Evolutionary conservation across 1,140 invertebrate species (phyloP), one percentile per base, ranked within the genome.

Genomic region (Drosophila santomea): DNA sequence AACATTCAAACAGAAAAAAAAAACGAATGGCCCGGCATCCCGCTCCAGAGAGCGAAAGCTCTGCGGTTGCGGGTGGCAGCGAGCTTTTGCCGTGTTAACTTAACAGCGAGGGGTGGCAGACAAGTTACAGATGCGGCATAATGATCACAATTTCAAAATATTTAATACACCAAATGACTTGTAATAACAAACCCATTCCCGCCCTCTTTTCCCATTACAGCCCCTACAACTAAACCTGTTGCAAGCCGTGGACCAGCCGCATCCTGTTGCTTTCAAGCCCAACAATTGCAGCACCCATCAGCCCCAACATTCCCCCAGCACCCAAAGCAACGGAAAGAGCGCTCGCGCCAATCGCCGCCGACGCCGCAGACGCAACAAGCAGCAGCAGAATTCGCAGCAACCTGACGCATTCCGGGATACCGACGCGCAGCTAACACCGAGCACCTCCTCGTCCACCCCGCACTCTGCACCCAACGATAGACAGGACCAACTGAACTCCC

Each of bases 321-420:
- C 62, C 61, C 86, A 88, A 45, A 88, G 78, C 72, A 91, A 76
- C 73, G 74, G 78, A 5, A 91, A 90, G 66, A 89, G 60, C 77
- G 88, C 72, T 51, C 68, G 79, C 11, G 74, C 90, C 44, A 78
- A 78, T 56, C 85, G 83, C 48, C 90, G 90, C 59, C 90, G 89
- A 25, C 86, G 86, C 20, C 89, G 82, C 25, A 78, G 90, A 66
- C 86, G 90, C 36, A 91, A 91, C 67, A 91, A 78, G 56, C 74
- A 88, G 39, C 80, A 90, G 61, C 82, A 84, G 25, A 90, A 91
- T 78, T 91, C 73, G 39, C 71, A 89, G 23, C 83, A 88, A 76
- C 83, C 83, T 83, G 83, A 88, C 72, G 72, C 63, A 45, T 73
- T 89, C n/a, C 62, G 69, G 41, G 84, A 83, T 43, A 25, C 66